A percentile compares a stretch with the other conserved stretches of the same genome.
phyloP scores from a whole-genome alignment of 2,113 vertebrate genomes.

The Xiphophorus hellerii region DNA sequence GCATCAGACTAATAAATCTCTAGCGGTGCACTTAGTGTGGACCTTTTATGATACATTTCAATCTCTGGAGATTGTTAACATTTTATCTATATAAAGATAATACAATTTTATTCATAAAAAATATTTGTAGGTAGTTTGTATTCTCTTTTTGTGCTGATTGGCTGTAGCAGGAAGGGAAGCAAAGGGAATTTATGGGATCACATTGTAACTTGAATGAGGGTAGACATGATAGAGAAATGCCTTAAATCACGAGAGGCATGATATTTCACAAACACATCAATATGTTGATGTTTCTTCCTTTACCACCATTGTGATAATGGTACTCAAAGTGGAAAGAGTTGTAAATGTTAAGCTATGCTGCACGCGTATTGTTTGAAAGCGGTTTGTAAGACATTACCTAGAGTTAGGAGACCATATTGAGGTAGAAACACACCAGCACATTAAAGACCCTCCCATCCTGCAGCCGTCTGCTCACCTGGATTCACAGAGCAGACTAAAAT shows the following conservation, averaged over 20 bases:
- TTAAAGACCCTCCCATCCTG: conserved; percentile 31
- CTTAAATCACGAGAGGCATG: conserved; percentile 59
- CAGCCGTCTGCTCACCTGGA: conserved; percentile 34
- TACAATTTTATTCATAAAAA: conserved; percentile 70
- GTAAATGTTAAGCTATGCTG: conserved; percentile 57
- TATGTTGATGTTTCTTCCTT: conserved; percentile 65
- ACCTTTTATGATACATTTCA: conserved; percentile 69
- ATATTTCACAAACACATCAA: conserved; percentile 70
- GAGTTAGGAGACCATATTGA: conserved; percentile 33
- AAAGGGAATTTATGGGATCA: conserved; percentile 61
- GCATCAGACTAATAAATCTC: conserved; percentile 55
- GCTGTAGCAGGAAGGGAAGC: conserved; percentile 52
- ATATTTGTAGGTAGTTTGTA: conserved; percentile 60
- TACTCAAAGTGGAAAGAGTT: conserved; percentile 42
- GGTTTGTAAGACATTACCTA: conserved; percentile 45
- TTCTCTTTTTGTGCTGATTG: conserved; percentile 62
- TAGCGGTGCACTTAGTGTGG: conserved; percentile 53
- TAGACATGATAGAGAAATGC: conserved; percentile 53
- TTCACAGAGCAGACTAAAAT: conserved; percentile 8
- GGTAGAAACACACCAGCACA: conserved; percentile 49
- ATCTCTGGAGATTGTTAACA: conserved; percentile 76
- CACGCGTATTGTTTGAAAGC: conserved; percentile 45
- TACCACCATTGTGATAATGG: conserved; percentile 67
- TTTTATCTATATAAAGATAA: conserved; percentile 81
- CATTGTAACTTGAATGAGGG: conserved; percentile 63